Percentiles rank a stretch among this genome's conserved stretches.
These are phyloP conservation scores for Gymnobelideus leadbeateri DNA, from an alignment of 2,113 vertebrate species.

Conservation along the genomic window DNA sequence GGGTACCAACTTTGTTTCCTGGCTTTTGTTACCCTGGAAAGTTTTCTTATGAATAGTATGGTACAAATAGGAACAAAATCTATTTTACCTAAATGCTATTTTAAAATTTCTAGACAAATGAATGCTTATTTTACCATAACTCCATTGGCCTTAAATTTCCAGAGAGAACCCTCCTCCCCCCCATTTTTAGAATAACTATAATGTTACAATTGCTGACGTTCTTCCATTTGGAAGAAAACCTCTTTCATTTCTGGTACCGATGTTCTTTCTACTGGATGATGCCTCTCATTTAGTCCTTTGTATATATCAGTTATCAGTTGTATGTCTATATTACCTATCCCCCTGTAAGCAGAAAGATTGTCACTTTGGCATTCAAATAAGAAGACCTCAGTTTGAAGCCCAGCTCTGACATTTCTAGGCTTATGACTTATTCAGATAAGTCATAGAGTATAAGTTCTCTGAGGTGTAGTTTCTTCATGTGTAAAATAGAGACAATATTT, in stretches of 20 bases:
- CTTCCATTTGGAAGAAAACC: not conserved
- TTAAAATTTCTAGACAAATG: not conserved
- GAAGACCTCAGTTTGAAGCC: not conserved
- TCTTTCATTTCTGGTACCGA: not conserved
- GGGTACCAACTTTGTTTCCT: not conserved
- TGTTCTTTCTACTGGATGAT: not conserved
- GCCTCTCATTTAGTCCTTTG: not conserved
- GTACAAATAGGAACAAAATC: not conserved
- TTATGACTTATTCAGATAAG: not conserved
- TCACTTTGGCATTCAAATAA: not conserved
- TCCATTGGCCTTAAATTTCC: not conserved
- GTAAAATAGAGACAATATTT: not conserved
- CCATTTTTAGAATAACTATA: not conserved
- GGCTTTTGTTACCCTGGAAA: not conserved
- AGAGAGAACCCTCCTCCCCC: no score
- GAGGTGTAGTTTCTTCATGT: not conserved
- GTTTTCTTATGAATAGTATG: not conserved
- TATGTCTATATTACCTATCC: not conserved
- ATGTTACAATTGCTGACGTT: not conserved
- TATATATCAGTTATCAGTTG: not conserved
- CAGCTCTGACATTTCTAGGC: constrained; percentile 14
- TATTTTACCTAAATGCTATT: not conserved
- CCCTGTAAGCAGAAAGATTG: constrained; percentile 18
- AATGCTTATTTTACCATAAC: not conserved
- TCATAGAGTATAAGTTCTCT: constrained; percentile 3